Conservation (phyloP, 2,797 vertebrate genomes). For the Myotis myotis region DNA sequence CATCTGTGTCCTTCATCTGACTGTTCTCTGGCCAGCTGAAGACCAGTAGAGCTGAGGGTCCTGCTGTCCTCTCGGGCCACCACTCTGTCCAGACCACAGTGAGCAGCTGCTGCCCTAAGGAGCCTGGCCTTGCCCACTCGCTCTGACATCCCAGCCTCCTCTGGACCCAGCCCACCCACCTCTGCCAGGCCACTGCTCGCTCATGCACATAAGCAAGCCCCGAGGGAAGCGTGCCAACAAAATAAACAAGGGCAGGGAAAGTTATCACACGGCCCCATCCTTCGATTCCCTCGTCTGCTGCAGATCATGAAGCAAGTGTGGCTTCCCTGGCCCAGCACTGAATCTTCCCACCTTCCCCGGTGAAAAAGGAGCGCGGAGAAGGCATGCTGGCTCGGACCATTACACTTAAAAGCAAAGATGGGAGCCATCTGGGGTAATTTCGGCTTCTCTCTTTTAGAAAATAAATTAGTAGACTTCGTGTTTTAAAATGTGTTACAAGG, state of each 20-base stretch:
- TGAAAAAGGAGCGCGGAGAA: background rate
- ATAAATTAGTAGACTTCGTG: background rate
- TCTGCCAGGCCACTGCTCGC: background rate
- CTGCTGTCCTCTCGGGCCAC: background rate
- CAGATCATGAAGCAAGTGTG: background rate
- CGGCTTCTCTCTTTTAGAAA: constrained; percentile 22
- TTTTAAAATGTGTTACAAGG: background rate
- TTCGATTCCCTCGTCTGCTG: background rate
- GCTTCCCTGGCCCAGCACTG: background rate
- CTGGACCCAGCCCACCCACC: background rate
- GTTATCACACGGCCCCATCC: fast-evolving
- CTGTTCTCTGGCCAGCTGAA: background rate
- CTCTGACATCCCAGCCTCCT: background rate
- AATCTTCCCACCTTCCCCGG: background rate
- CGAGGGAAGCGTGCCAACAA: background rate
- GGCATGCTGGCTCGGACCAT: background rate
- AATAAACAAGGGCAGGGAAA: background rate
- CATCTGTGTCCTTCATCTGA: background rate
- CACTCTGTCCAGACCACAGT: background rate
- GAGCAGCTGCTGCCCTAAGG: background rate
- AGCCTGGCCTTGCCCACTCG: background rate
- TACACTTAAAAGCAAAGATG: background rate
- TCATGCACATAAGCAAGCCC: background rate
- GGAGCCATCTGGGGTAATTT: background rate
- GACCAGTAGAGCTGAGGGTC: background rate